A percentile compares a stretch with the other conserved stretches of the same genome.
Evolutionary conservation across 2,113 vertebrate genomes (phyloP).

Genomic region (Alouatta palliata): DNA sequence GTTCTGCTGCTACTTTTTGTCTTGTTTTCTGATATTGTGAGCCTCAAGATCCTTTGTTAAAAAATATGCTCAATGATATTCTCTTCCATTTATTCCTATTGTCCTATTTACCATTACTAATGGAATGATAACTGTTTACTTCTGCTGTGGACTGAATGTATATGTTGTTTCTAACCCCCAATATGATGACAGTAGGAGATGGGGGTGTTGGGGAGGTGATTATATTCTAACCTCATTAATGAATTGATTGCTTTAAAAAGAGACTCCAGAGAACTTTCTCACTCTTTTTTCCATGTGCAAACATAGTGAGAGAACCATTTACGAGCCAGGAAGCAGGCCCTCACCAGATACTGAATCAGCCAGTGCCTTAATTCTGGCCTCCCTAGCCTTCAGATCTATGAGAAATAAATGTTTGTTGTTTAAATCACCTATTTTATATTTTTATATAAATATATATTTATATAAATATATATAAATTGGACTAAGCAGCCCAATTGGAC

Average conservation of each 20-base stretch:
- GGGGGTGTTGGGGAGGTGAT: neutral
- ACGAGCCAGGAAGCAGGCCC: neutral
- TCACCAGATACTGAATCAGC: neutral
- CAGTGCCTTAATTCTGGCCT: neutral
- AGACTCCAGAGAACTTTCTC: neutral
- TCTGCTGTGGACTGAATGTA: neutral
- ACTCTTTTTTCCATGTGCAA: too few relatives aligned
- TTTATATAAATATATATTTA: too few relatives aligned
- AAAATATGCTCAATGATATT: neutral
- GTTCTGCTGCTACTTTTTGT: neutral
- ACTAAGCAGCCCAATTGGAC: neutral
- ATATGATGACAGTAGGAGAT: neutral
- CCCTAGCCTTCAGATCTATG: neutral
- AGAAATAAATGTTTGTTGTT: neutral
- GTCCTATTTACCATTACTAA: neutral
- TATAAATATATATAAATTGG: too few relatives aligned
- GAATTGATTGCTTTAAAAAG: neutral
- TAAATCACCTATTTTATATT: neutral
- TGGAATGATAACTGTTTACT: neutral
- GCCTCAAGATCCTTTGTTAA: neutral
- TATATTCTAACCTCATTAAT: neutral
- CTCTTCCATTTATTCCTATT: neutral
- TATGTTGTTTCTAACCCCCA: neutral
- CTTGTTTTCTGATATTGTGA: neutral
- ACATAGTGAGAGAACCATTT: neutral